Conservation (phyloP, 2,888 invertebrate genomes). For the Drosophila mercatorum region DNA sequence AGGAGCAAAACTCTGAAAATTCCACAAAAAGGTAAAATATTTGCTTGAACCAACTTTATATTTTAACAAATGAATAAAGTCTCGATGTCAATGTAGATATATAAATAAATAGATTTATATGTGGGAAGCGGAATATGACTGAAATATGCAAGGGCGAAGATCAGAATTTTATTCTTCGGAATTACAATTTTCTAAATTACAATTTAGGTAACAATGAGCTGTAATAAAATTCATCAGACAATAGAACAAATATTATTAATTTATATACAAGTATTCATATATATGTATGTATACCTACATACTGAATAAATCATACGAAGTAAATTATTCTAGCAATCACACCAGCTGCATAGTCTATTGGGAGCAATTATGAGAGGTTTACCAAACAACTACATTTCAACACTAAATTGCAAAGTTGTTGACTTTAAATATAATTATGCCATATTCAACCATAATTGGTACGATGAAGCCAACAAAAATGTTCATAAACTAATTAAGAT, state of each 20-base stretch:
- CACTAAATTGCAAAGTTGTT: slow-evolving; percentile 4
- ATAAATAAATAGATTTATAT: background rate
- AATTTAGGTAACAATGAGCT: background rate
- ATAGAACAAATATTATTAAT: background rate
- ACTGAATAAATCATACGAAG: too few relatives aligned
- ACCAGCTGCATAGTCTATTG: background rate
- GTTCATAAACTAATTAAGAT: slow-evolving; percentile 72
- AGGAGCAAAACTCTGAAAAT: background rate
- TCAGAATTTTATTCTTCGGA: background rate
- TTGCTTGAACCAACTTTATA: background rate
- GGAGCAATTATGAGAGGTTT: background rate
- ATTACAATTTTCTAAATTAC: too few relatives aligned
- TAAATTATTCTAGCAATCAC: background rate
- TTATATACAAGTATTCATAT: background rate
- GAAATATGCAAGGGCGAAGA: background rate
- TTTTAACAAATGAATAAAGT: slow-evolving; percentile 11
- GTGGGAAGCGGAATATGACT: background rate
- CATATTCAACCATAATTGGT: slow-evolving; percentile 62
- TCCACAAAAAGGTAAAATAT: background rate
- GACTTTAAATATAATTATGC: slow-evolving; percentile 25
- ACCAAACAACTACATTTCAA: background rate
- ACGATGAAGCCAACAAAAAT: slow-evolving; percentile 61
- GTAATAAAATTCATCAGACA: background rate
- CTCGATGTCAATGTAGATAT: slow-evolving; percentile 4
- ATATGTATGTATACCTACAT: background rate